A percentile compares a stretch with the other conserved stretches of the same genome.
phyloP scores from a whole-genome alignment of 2,113 vertebrate genomes.

The Terrapene triunguis region DNA sequence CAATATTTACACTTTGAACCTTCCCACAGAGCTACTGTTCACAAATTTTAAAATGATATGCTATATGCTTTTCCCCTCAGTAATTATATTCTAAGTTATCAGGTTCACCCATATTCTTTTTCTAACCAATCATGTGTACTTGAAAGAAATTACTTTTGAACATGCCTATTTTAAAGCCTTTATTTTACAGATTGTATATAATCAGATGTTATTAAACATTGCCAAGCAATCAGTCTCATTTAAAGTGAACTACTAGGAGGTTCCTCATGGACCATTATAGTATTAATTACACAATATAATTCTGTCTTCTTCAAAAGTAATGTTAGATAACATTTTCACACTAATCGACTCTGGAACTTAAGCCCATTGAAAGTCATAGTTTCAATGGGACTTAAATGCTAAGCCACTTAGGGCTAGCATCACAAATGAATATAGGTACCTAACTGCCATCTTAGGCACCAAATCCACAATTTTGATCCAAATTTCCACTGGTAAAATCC shows the following conservation, averaged over 20 bases:
- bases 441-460: not conserved
- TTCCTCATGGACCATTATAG: constrained; percentile 58
- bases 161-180: constrained; percentile 45
- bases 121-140: not conserved
- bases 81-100: constrained; percentile 51
- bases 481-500: not conserved
- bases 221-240: constrained; percentile 65
- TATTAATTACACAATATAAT: constrained; percentile 57
- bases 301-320: constrained; percentile 39
- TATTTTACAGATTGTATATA: constrained; percentile 50
- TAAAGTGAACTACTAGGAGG: constrained; percentile 56
- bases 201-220: constrained; percentile 66
- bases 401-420: not conserved
- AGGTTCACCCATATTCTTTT: constrained; percentile 1
- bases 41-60: constrained; percentile 47
- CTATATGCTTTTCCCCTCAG: constrained; percentile 18
- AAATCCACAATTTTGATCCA: not conserved
- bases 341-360: constrained; percentile 46
- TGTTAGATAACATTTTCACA: not conserved
- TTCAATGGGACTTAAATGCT: constrained; percentile 27
- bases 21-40: constrained; percentile 39
- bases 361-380: constrained; percentile 52
- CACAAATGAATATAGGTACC: not conserved
- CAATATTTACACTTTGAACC: constrained; percentile 44
- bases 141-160: constrained; percentile 60